A percentile compares a stretch with the other conserved stretches of the same genome.
Evolutionary conservation across 2,797 vertebrate species (phyloP).

Genomic region (Bradypodion ventrale): DNA sequence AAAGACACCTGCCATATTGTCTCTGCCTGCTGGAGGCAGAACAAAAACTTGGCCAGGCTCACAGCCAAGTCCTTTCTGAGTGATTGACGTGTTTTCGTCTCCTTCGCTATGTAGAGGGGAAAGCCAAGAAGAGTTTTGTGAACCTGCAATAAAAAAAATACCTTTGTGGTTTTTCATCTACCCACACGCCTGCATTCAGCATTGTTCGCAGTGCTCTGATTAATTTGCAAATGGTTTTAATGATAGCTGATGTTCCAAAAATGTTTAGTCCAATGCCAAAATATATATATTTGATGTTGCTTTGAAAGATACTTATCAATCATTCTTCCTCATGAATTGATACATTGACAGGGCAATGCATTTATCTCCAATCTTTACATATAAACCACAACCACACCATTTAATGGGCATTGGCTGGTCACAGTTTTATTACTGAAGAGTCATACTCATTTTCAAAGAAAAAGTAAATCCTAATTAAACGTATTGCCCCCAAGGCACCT

Average conservation of each 20-base stretch:
- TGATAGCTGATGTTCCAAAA: not conserved
- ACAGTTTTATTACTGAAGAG: not conserved
- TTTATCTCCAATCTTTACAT: too few relatives aligned
- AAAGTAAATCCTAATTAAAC: not conserved
- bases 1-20: slow-evolving; percentile 15
- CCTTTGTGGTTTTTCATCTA: not conserved
- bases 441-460: not conserved
- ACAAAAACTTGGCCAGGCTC: slow-evolving; percentile 9
- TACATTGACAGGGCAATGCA: too few relatives aligned
- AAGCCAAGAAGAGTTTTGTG: slow-evolving; percentile 7
- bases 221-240: not conserved
- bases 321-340: not conserved
- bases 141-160: not conserved
- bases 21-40: slow-evolving; percentile 5
- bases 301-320: not conserved
- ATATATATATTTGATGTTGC: not conserved
- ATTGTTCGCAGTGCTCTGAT: not conserved
- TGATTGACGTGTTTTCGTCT: slow-evolving; percentile 16
- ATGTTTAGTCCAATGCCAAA: not conserved
- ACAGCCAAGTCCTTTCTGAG: not conserved
- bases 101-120: not conserved
- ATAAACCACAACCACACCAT: too few relatives aligned
- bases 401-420: too few relatives aligned
- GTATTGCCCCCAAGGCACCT: not conserved
- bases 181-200: not conserved